Evolutionary conservation across 2,888 invertebrate species (phyloP), one percentile per base, ranked within the genome.

Genomic region (Eupeodes latifasciatus): DNA sequence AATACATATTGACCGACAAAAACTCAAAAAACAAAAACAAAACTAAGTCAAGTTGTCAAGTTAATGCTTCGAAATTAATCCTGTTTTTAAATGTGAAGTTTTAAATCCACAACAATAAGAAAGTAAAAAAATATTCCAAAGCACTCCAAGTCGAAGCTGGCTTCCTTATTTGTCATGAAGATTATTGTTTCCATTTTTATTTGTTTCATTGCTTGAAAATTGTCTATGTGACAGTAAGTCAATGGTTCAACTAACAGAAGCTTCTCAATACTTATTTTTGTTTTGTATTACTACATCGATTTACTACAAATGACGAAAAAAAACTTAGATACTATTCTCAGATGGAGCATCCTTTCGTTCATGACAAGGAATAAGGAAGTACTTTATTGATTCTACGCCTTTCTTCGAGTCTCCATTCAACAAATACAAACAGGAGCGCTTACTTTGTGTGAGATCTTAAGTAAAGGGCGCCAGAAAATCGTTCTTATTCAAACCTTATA

Each of bases 121-220:
- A 11, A 44, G 16, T 62, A 12, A 27, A 3, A 3, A 47, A 49
- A 27, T 59, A 49, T 14, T 34, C 14, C 27, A 66, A 64, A 71
- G 19, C 55, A 71, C 71, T 55, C 6, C 2, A 40, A 16, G 40
- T 55, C 4, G 5, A 40, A 16, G 40, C 6, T 53, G 12, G 14
- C 71, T 71, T 71, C 71, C 71, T 71, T 71, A 71, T 71, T 71
- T 71, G 53, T 5, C 40, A 10, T 55, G 0, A 7, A 9, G 71
- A 71, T 71, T 71, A 71, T 71, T 55, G 1, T 16, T 27, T 19
- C 9, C 44, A 19, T 27, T 57, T 57, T 44, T 44, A 19, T 27
- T 4, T 16, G 44, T 9, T 40, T 36, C 16, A 12, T 27, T 27
- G 2, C 16, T 11, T 40, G 9, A 62, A 61, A 36, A 36, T 16